Conservation (phyloP, 2,888 invertebrate species). For the Sisyra nigra region DNA sequence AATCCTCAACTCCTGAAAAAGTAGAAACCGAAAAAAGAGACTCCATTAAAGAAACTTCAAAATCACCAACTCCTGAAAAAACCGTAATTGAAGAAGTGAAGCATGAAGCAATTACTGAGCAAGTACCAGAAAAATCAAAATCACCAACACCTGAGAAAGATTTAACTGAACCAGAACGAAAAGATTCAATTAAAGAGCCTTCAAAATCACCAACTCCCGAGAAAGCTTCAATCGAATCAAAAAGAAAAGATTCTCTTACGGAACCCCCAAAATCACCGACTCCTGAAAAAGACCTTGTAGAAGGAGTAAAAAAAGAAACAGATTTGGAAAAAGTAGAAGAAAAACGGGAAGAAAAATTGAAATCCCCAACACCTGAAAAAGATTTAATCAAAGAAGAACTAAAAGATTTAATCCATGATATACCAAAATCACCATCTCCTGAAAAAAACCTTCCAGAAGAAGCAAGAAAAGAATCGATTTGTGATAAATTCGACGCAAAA, state of each 20-base stretch:
- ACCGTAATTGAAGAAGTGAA: background rate
- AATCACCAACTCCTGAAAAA: slow-evolving; percentile 4
- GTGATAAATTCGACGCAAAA: background rate
- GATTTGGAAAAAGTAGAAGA: background rate
- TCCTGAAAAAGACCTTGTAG: slow-evolving; percentile 6
- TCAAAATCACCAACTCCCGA: slow-evolving; percentile 4
- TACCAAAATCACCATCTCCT: slow-evolving; percentile 1
- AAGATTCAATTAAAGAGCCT: slow-evolving; percentile 2
- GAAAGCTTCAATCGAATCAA: slow-evolving; percentile 12
- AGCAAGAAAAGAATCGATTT: background rate
- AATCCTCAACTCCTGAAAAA: slow-evolving; percentile 7
- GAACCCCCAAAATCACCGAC: slow-evolving; percentile 7
- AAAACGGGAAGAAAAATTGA: too few relatives aligned
- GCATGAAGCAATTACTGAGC: background rate
- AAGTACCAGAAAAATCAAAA: background rate
- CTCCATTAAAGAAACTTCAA: background rate
- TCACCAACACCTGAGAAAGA: slow-evolving; percentile 1
- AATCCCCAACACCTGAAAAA: slow-evolving; percentile 7
- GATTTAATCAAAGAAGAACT: slow-evolving; percentile 2
- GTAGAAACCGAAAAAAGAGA: background rate
- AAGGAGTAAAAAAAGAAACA: background rate
- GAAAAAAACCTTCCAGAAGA: slow-evolving; percentile 1
- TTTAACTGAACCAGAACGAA: background rate
- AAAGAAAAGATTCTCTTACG: slow-evolving; percentile 13
- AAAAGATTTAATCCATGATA: background rate